phyloP scores from a whole-genome alignment of 2,888 invertebrate genomes.

The Phengaris alcon region DNA sequence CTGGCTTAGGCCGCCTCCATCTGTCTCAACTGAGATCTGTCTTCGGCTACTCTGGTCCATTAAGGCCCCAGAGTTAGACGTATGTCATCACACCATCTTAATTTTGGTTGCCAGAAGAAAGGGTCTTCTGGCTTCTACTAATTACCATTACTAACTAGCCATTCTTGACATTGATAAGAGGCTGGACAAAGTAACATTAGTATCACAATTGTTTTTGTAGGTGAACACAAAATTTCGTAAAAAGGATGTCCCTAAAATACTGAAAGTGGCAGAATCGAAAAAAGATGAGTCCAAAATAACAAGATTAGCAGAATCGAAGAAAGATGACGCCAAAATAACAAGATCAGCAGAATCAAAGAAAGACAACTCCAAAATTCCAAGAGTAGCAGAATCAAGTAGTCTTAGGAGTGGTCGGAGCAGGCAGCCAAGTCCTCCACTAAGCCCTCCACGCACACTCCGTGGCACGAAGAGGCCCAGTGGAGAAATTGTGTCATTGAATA shows the following conservation, averaged over 20 bases:
- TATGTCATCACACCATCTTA: too few species aligned
- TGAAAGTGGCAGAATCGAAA: not conserved
- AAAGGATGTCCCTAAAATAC: slow-evolving; percentile 31
- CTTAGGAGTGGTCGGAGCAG: slow-evolving; percentile 21
- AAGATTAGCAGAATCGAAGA: not conserved
- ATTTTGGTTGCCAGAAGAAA: too few species aligned
- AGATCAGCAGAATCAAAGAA: not conserved
- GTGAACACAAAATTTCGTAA: slow-evolving; percentile 31
- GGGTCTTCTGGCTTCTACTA: too few species aligned
- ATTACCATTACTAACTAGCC: too few species aligned
- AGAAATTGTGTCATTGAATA: slow-evolving; percentile 32
- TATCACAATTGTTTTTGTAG: not conserved
- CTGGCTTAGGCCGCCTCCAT: too few species aligned
- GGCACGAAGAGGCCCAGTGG: slow-evolving; percentile 29
- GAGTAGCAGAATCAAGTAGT: not conserved
- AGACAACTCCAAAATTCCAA: not conserved
- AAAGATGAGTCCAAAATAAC: not conserved
- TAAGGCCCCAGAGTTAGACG: too few species aligned
- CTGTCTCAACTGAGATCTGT: too few species aligned
- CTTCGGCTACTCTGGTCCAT: too few species aligned
- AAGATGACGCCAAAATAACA: not conserved
- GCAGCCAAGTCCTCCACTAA: slow-evolving; percentile 30
- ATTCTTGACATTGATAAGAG: too few species aligned
- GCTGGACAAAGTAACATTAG: not conserved
- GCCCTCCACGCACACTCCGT: slow-evolving; percentile 20